Base-by-base conservation (phyloP, 2,797 vertebrate genomes). In the Aulostomus chinensis region DNA sequence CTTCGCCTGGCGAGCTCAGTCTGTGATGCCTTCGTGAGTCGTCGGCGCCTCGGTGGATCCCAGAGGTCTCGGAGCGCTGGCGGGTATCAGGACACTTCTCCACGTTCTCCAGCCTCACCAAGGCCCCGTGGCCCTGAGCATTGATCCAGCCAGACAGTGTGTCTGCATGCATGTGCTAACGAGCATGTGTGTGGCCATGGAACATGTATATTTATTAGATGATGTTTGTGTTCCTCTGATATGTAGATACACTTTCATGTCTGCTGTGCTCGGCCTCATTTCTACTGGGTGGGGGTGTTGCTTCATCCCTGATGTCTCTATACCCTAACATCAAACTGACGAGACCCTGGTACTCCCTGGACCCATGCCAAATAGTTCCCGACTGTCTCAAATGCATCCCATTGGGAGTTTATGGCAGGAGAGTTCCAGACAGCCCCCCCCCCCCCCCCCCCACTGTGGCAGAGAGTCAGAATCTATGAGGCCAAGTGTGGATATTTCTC, bases 301-400 rank as follows among this genome's bases (percentile, higher is more conserved):
- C 68, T 57, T n/a, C n/a, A n/a, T 73, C 29, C 36, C 60, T 58
- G 25, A 67, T 75, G 68, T 76, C 53, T 33, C 51, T 68, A 49
- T 35, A 76, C 32, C 67, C 47, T 81, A 86, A 87, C n/a, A 85
- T 84, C 56, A 81, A 69, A 62, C 59, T 76, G 87, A 87, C 84
- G 73, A 21, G 47, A 71, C 76, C 73, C 75, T 73, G 69, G 79
- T 78, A 83, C 73, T 71, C 53, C 73, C 28, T 35, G 65, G 60
- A 47, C 51, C 54, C 33, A 45, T 21, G 26, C 51, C 54, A 85
- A 90, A 90, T 83, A 60, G 59, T 55, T 81, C 73, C 70, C 78
- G 86, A 89, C 86, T 88, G 69, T 76, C 81, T 88, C 78, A 85
- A 86, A 86, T 67, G 76, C 73, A 80, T 81, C 84, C 77, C 58